Evolutionary conservation across 1,140 invertebrate genomes (phyloP).

Genomic region (Meloidogyne floridensis): DNA sequence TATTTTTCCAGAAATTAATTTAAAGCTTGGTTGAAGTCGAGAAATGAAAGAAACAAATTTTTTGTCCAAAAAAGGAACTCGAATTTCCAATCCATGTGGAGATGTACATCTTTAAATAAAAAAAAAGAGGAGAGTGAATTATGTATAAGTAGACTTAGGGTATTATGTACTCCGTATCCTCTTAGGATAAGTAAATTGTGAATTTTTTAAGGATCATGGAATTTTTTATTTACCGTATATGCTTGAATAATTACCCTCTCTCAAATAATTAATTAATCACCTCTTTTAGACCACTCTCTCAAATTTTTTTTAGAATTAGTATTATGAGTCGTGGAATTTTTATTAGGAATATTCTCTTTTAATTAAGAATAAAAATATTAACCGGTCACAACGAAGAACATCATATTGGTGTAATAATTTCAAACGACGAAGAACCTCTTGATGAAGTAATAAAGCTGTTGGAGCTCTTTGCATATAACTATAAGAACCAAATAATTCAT

Average conservation of each 20-base stretch:
- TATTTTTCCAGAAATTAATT: constrained; percentile 55
- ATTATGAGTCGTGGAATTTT: too few relatives aligned
- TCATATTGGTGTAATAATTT: constrained; percentile 63
- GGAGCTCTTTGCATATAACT: constrained; percentile 64
- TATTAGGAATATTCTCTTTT: too few relatives aligned
- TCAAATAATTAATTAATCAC: too few relatives aligned
- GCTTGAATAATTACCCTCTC: too few relatives aligned
- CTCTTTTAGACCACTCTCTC: too few relatives aligned
- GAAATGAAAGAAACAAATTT: constrained; percentile 61
- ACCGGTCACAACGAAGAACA: constrained; percentile 61
- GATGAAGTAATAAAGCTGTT: constrained; percentile 58
- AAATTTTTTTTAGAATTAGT: too few relatives aligned
- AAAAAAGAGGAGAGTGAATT: too few relatives aligned
- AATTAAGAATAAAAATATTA: neutral
- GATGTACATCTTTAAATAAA: constrained; percentile 47
- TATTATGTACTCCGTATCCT: too few relatives aligned
- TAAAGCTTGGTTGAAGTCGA: constrained; percentile 58
- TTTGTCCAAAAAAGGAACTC: constrained; percentile 64
- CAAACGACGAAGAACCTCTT: constrained; percentile 59
- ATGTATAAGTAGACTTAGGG: too few relatives aligned
- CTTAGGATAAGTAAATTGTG: too few relatives aligned
- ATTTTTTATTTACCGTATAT: too few relatives aligned
- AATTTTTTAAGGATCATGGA: too few relatives aligned
- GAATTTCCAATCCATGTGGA: constrained; percentile 65
- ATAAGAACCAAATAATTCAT: constrained; percentile 65